Evolutionary conservation across 2,888 invertebrate genomes (phyloP).

Genomic region (Apamea epomidion): DNA sequence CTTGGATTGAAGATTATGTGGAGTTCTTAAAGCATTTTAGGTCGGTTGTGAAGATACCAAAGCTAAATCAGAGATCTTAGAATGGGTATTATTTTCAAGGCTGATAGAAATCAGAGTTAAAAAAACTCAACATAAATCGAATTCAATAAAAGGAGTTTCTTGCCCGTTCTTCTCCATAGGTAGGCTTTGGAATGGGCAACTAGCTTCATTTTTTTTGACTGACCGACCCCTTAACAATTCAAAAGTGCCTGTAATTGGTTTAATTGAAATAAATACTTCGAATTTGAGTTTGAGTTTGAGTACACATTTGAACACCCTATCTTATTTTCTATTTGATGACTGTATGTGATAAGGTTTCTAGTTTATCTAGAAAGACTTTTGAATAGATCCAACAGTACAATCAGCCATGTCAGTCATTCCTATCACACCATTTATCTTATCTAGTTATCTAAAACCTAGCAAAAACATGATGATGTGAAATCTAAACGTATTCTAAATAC

Average conservation of each 20-base stretch:
- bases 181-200: too few relatives aligned
- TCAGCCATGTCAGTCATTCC: conserved; percentile 27
- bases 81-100: not conserved
- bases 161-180: too few relatives aligned
- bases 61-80: not conserved
- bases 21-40: not conserved
- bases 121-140: not conserved
- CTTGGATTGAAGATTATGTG: not conserved
- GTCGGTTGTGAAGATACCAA: not conserved
- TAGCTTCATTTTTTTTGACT: too few relatives aligned
- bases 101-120: not conserved
- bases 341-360: conserved; percentile 16
- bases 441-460: conserved; percentile 18
- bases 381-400: conserved; percentile 26
- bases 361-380: conserved; percentile 30
- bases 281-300: too few relatives aligned
- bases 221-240: too few relatives aligned
- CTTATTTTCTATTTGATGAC: conserved; percentile 6
- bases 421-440: conserved; percentile 29
- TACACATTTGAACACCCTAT: not conserved
- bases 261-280: too few relatives aligned
- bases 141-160: too few relatives aligned
- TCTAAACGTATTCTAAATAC: conserved; percentile 6
- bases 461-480: conserved; percentile 1
- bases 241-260: too few relatives aligned